These are phyloP conservation scores for Prunella strophiata DNA, from an alignment of 2,797 vertebrate genomes.

Conservation along the genomic window DNA sequence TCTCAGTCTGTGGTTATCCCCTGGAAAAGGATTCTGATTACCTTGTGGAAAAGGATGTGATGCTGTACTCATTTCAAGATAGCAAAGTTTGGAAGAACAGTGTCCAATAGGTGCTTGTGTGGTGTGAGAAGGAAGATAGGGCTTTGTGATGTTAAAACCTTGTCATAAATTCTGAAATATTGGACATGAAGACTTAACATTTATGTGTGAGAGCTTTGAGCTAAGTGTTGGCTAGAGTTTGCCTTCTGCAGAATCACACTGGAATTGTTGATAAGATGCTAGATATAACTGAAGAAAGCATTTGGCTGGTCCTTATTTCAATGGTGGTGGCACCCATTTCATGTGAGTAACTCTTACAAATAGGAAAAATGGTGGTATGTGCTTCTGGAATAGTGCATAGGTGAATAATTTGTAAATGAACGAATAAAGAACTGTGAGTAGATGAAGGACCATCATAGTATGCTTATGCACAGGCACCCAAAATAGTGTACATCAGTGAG, in stretches of 20 bases:
- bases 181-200: neutral
- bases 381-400: neutral
- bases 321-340: neutral
- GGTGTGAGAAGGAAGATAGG: neutral
- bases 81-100: neutral
- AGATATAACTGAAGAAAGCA: neutral
- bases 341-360: neutral
- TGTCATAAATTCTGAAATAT: neutral
- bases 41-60: neutral
- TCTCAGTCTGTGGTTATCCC: neutral
- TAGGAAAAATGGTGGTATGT: neutral
- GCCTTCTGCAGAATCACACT: neutral
- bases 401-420: neutral
- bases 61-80: neutral
- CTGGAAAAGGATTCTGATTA: neutral
- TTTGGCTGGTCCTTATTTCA: neutral
- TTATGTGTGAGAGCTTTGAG: neutral
- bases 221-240: neutral
- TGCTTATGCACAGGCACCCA: neutral
- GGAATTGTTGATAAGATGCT: neutral
- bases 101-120: neutral
- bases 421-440: neutral
- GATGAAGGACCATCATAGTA: neutral
- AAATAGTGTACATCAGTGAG: neutral
- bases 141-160: neutral